These are phyloP conservation scores for Tragelaphus buxtoni DNA, from an alignment of 2,113 vertebrate genomes.

Conservation along the genomic window DNA sequence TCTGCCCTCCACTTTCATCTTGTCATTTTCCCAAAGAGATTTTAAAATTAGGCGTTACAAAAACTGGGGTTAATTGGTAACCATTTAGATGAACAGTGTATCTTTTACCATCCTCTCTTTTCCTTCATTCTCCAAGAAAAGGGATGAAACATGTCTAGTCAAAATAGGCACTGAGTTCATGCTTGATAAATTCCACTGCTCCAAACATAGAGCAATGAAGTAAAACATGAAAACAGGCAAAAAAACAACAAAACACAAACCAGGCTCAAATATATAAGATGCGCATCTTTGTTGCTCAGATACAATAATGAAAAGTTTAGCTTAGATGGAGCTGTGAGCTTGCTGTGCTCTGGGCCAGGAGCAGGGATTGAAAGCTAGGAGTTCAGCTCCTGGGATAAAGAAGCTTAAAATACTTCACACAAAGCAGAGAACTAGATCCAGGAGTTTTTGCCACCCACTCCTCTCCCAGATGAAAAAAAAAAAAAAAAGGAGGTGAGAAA, in stretches of 20 bases:
- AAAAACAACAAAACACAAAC: background rate
- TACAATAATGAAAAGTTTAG: background rate
- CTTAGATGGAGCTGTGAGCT: background rate
- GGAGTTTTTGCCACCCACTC: background rate
- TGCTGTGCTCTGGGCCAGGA: background rate
- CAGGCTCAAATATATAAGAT: background rate
- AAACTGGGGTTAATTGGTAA: background rate
- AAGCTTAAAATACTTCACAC: background rate
- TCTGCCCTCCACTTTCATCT: background rate
- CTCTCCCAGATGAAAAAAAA: background rate
- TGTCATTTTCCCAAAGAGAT: background rate
- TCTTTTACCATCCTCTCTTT: background rate
- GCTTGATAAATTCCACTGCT: background rate
- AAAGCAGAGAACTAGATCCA: background rate
- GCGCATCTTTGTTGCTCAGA: background rate
- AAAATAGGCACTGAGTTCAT: background rate
- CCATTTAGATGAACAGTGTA: background rate
- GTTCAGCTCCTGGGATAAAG: background rate
- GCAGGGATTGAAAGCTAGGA: background rate
- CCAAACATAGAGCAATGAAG: background rate
- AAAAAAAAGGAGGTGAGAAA: background rate
- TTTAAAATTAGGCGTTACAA: background rate
- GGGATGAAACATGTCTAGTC: background rate
- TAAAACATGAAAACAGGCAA: background rate
- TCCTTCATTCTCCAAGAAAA: background rate